Base-by-base conservation (phyloP, 1,140 invertebrate species). In the Drosophila gunungcola region DNA sequence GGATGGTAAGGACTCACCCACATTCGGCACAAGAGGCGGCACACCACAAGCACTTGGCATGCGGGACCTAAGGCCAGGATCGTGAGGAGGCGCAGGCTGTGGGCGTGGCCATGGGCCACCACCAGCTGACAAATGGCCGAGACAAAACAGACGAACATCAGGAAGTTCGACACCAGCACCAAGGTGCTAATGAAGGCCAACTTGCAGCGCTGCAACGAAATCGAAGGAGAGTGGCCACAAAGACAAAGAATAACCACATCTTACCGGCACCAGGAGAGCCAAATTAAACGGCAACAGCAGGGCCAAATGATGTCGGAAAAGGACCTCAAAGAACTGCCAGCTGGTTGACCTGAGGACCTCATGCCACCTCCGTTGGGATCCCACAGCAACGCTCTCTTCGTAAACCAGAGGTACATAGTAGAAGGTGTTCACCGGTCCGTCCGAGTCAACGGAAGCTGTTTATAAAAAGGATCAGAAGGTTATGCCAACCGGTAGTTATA, bases 301-400 rank as follows among this genome's bases (percentile, higher is more conserved):
- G 1, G 55, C 82, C 62, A 84, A 54, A 49, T 84, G 82, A 52
- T 84, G 82, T n/a, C 55, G 53, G 32, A 81, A 84, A 21, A 84
- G 67, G 12, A 73, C 49, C 55, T 84, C 81, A 10, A 84, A 62
- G 48, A 81, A 78, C 3, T 46, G 49, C 81, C 81, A 84, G 3
- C 13, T 69, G 27, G 54, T 27, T 5, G 73, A 57, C n/a, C 46
- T 43, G 7, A 84, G 41, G 2, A 86, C 62, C 6, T 34, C 11
- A 6, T 84, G 73, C 45, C 83, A 45, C 10, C 43, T 46, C 34
- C 57, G 41, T n/a, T 45, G 5, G 3, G 38, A 2, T 4, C 21
- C 42, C 10, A 13, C 13, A 2, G 27, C 16, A 5, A 36, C 68
- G 1, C 55, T 42, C 4, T 54, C 42, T 41, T 84, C 78, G 39